These are phyloP conservation scores for Holothuria scabra DNA, from an alignment of 53 echinoderm and acorn worm species.

Conservation along the genomic window DNA sequence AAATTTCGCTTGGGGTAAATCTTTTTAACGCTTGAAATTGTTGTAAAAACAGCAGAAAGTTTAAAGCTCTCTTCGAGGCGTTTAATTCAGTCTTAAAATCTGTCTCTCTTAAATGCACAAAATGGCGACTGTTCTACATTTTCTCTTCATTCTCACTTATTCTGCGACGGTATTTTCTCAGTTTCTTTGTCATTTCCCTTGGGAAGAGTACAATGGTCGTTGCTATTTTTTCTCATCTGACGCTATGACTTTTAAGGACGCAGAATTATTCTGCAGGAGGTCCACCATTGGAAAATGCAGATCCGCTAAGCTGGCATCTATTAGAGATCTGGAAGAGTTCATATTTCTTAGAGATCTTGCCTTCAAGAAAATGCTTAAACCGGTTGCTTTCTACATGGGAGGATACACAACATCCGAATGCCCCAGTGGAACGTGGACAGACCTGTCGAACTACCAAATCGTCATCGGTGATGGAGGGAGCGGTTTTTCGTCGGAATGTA, in stretches of 20 bases:
- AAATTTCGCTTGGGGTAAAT: too few relatives aligned
- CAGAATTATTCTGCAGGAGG: neutral
- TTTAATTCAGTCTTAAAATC: too few relatives aligned
- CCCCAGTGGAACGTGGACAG: neutral
- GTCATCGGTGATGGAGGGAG: neutral
- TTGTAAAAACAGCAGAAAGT: too few relatives aligned
- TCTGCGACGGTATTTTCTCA: too few relatives aligned
- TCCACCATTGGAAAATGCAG: neutral
- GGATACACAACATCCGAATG: constrained; percentile 6
- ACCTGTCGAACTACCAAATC: neutral
- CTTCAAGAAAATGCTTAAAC: neutral
- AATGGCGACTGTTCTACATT: too few relatives aligned
- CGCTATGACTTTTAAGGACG: constrained; percentile 15
- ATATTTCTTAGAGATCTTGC: constrained; percentile 9
- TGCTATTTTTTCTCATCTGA: constrained; percentile 29
- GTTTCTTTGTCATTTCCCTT: neutral
- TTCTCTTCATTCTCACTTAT: too few relatives aligned
- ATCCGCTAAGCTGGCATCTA: neutral
- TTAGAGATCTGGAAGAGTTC: neutral
- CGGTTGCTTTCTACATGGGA: constrained; percentile 26
- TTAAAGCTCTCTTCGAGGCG: too few relatives aligned
- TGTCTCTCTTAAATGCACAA: too few relatives aligned
- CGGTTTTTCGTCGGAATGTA: neutral
- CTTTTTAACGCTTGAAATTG: too few relatives aligned
- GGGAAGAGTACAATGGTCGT: neutral